Evolutionary conservation across 2,888 invertebrate species (phyloP), one percentile per base, ranked within the genome.

Genomic region (Gymnocheta viridis): DNA sequence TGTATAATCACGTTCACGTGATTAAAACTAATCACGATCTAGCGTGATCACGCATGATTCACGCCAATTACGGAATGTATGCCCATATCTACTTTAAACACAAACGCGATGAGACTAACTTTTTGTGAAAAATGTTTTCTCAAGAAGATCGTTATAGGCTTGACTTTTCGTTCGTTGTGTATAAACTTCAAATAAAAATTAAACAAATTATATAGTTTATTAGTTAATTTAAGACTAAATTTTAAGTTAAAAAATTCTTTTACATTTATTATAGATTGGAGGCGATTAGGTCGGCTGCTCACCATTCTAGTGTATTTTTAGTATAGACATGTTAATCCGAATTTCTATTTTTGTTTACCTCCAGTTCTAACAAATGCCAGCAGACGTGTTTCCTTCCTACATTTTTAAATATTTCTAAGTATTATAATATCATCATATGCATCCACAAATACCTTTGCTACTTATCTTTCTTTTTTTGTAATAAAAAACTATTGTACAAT

Each of bases 281-380:
- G 27, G 7, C 29, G 19, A 17, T 6, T 47, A 47, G 9, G 10
- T n/a, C 7, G n/a, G 17, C 17, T 19, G 41, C 41, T 41, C 14
- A 19, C 17, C 6, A 38, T 22, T 12, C 19, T 17, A 24, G 29
- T 64, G 2, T 19, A 10, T 32, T 29, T 17, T 6, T 19, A 54
- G 4, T 19, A 47, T 14, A 41, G 19, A 38, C 12, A 27, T 62
- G 24, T 24, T 72, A 82, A 85, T 80, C 73, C 76, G 47, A 80
- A 69, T 77, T 85, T 73, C 38, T 64, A 79, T 67, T 82, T 80
- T 85, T n/a, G n/a, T n/a, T 78, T 64, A 77, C 77, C 77, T 72
- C 74, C 70, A 51, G 51, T n/a, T 29, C 12, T 32, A 73, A 77
- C 73, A 70, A 72, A 77, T 69, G 80, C 72, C 73, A 78, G 60